These are phyloP conservation scores for Hassar affinis DNA, from an alignment of 2,113 vertebrate species.

Conservation along the genomic window DNA sequence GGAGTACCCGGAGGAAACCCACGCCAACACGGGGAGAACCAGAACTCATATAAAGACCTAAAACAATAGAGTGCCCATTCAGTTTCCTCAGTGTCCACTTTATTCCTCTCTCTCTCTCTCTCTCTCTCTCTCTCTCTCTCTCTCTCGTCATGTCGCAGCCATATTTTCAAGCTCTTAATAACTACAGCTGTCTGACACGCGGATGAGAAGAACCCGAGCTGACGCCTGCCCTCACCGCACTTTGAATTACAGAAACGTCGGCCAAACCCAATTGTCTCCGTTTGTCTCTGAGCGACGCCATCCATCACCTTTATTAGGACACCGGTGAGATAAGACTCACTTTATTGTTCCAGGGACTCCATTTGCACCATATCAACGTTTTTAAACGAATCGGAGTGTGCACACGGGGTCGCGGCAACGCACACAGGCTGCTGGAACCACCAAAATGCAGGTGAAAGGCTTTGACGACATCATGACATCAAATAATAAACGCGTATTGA, in stretches of 20 bases:
- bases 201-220: conserved; percentile 64
- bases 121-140: conserved; percentile 7
- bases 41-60: too few species aligned
- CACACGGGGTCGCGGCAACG: conserved; percentile 24
- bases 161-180: conserved; percentile 58
- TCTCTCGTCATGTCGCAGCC: conserved; percentile 37
- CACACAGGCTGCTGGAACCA: neutral
- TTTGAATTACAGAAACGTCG: conserved; percentile 73
- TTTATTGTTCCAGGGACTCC: conserved; percentile 72
- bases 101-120: neutral
- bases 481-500: conserved; percentile 10
- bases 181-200: conserved; percentile 53
- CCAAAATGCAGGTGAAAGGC: neutral
- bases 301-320: conserved; percentile 80
- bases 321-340: conserved; percentile 71
- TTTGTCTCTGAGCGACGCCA: conserved; percentile 69
- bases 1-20: too few species aligned
- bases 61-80: too few species aligned
- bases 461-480: conserved; percentile 19
- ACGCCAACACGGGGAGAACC: too few species aligned
- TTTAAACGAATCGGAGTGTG: conserved; percentile 55
- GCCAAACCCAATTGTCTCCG: conserved; percentile 76
- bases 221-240: conserved; percentile 60
- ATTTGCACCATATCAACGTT: conserved; percentile 67
- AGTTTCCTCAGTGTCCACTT: neutral